phyloP scores from a whole-genome alignment of 2,113 vertebrate genomes.

The Cephalopholis sonnerati region DNA sequence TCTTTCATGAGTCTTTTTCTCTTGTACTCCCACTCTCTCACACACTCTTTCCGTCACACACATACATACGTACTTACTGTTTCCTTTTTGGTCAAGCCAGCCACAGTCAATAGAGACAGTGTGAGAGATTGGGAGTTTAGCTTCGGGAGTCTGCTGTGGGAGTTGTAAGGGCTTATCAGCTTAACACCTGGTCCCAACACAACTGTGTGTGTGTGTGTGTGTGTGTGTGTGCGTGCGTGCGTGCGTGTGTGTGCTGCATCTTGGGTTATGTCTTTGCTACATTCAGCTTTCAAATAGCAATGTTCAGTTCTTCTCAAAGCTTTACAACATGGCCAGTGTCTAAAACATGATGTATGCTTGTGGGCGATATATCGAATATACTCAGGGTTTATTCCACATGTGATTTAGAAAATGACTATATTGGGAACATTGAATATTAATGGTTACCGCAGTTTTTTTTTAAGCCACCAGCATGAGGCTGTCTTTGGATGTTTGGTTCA shows the following conservation, averaged over 20 bases:
- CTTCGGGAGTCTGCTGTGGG: conserved; percentile 69
- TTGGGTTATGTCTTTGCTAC: neutral
- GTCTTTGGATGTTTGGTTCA: no score
- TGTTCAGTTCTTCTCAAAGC: neutral
- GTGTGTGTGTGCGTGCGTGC: conserved; percentile 19
- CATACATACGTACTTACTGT: neutral
- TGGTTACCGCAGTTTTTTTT: no score
- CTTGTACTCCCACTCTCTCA: neutral
- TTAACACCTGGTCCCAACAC: conserved; percentile 76
- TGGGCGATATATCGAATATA: no score
- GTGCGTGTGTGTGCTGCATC: neutral
- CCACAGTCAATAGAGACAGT: conserved; percentile 68
- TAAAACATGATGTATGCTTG: neutral
- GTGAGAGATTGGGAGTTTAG: conserved; percentile 65
- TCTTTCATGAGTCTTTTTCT: conserved; percentile 8
- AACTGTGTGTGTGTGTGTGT: conserved; percentile 26
- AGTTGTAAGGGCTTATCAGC: conserved; percentile 75
- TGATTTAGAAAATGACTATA: no score
- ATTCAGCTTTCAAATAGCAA: neutral
- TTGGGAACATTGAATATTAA: no score
- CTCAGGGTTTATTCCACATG: no score
- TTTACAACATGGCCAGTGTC: neutral
- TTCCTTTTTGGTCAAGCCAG: conserved; percentile 37
- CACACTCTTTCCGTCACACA: neutral
- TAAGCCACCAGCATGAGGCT: no score